These are phyloP conservation scores for Autographa gamma DNA, from an alignment of 2,888 invertebrate species.

Conservation along the genomic window DNA sequence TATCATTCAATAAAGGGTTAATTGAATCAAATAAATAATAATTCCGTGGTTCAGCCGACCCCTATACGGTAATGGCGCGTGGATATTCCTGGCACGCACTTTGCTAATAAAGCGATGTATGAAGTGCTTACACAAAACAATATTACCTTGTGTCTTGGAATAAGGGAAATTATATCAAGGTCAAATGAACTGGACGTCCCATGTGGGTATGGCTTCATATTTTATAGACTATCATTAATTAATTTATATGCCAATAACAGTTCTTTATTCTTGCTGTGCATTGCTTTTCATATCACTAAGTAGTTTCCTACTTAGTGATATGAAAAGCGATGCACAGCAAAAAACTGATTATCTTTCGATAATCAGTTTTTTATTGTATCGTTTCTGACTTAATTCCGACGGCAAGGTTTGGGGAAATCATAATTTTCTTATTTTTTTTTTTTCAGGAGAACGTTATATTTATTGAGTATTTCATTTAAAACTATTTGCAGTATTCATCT, in stretches of 20 bases:
- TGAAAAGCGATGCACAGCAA: too few relatives aligned
- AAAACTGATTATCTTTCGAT: too few relatives aligned
- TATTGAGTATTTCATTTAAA: too few relatives aligned
- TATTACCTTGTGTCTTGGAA: slow-evolving; percentile 65
- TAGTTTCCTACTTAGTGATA: too few relatives aligned
- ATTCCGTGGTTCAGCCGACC: slow-evolving; percentile 60
- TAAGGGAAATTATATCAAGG: slow-evolving; percentile 66
- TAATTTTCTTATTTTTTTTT: too few relatives aligned
- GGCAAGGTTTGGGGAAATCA: too few relatives aligned
- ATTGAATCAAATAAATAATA: slow-evolving; percentile 77
- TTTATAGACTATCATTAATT: neutral
- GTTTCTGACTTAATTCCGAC: too few relatives aligned
- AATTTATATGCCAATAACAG: neutral
- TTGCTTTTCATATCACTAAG: too few relatives aligned
- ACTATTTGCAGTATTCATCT: too few relatives aligned
- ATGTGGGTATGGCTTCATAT: slow-evolving; percentile 1
- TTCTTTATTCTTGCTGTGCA: neutral
- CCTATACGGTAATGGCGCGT: slow-evolving; percentile 61
- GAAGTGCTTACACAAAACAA: slow-evolving; percentile 74
- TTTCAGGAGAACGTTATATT: too few relatives aligned
- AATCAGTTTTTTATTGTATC: too few relatives aligned
- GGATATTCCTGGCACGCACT: slow-evolving; percentile 80
- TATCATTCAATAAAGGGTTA: slow-evolving; percentile 72
- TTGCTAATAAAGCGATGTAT: slow-evolving; percentile 83
- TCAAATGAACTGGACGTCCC: slow-evolving; percentile 29